Evolutionary conservation across 92 coral and sea anemone species (phyloP), one percentile per base, ranked within the genome.

Genomic region (Ricordea florida): DNA sequence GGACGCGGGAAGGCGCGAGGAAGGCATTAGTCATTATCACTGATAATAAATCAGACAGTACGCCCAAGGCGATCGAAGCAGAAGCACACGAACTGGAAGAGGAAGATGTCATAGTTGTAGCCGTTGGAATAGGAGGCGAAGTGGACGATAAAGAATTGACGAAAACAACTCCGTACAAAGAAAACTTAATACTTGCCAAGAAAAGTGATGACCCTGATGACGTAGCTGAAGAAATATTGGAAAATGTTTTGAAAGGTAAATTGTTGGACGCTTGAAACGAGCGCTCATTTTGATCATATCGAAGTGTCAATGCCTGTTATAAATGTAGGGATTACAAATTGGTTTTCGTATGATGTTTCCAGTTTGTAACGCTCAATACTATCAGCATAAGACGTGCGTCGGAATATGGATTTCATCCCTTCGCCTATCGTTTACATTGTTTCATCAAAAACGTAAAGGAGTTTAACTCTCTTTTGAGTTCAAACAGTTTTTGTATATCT

Each of bases 111-210:
- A 41, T 73, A 7, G 70, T 93, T 22, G 66, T 93, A 6, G 57
- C 93, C 0, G 90, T 93, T 1, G 90, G 92, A 22, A 34, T 93
- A 45, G 98, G 92, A 20, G 34, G 10, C 43, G 88, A 79, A 22
- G 89, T 87, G 1, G 90, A 93, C 75, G 67, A 66, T 3, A 56
- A 68, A 24, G 79, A 93, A 63, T 66, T 84, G 0, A 42, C 47
- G 35, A 29, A 27, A 22, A 36, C 91, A 30, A 78, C 89, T 20
- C 72, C 83, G 5, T 31, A 58, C 38, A 68, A 72, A 17, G 69
- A 76, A 3, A 84, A 89, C 50, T 48, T 89, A 6, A 79, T 93
- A 13, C 69, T 57, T 26, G 83, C 88, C 13, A 85, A 74, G 35
- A 85, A 49, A 32, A 81, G 62, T 20, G 90, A 78, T 7, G 75